Evolutionary conservation across 2,888 invertebrate genomes (phyloP).

Genomic region (Acrobasis repandana): DNA sequence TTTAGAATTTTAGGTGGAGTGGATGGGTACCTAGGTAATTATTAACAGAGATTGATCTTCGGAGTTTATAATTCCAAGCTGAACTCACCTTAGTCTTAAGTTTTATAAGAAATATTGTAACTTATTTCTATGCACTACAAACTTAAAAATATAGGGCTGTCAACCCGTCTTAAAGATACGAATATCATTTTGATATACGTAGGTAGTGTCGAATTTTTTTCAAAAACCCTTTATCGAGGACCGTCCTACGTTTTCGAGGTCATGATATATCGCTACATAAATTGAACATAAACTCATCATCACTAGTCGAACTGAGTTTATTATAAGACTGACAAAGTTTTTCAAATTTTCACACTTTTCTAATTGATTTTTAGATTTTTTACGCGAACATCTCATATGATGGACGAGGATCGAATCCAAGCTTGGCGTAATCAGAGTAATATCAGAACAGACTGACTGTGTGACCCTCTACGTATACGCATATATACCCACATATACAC

Average conservation of each 20-base stretch:
- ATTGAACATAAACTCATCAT: not conserved
- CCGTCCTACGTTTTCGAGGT: slow-evolving; percentile 29
- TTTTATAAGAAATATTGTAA: not conserved
- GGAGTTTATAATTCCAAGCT: not conserved
- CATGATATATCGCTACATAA: not conserved
- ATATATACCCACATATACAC: slow-evolving; percentile 41
- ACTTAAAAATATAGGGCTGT: not conserved
- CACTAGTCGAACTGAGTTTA: slow-evolving; percentile 55
- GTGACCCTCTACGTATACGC: slow-evolving; percentile 60
- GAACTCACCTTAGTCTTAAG: slow-evolving; percentile 19
- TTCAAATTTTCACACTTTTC: slow-evolving; percentile 72
- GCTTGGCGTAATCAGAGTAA: slow-evolving; percentile 47
- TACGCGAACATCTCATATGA: slow-evolving; percentile 37
- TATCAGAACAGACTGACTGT: slow-evolving; percentile 57
- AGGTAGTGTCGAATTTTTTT: slow-evolving; percentile 3
- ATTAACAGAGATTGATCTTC: not conserved
- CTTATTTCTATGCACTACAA: slow-evolving; percentile 15
- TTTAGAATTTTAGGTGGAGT: not conserved
- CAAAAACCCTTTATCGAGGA: slow-evolving; percentile 26
- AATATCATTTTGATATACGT: not conserved
- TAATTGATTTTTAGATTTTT: slow-evolving; percentile 62
- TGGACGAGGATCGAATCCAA: slow-evolving; percentile 35
- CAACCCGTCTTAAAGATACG: not conserved
- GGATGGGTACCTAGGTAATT: not conserved
- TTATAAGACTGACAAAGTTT: slow-evolving; percentile 74